Conservation (phyloP, 2,113 vertebrate species). For the Guaruba guarouba region DNA sequence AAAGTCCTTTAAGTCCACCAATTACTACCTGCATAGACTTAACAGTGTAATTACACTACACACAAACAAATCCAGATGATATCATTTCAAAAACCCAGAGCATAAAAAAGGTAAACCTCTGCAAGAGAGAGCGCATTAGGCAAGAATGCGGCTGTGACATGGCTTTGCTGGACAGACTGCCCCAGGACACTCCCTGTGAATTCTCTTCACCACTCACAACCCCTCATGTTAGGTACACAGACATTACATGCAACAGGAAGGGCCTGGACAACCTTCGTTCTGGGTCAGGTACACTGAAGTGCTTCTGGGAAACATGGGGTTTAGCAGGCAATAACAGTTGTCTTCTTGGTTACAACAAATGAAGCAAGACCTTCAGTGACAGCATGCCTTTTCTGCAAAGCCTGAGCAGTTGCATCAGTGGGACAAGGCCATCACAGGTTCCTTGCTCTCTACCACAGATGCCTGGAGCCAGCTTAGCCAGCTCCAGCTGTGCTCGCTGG, state of each 20-base stretch:
- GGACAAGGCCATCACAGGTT: neutral
- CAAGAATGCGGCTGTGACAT: neutral
- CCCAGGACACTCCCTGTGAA: conserved; percentile 18
- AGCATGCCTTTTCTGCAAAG: neutral
- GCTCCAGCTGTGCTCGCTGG: neutral
- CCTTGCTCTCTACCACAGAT: neutral
- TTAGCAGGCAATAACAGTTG: neutral
- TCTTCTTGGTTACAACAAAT: neutral
- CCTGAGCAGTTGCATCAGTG: neutral
- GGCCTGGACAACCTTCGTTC: neutral
- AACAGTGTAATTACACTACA: neutral
- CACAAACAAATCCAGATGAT: neutral
- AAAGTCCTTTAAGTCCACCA: neutral
- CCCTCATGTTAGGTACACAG: neutral
- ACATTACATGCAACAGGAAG: neutral
- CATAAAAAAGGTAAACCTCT: neutral
- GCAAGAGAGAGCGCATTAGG: neutral
- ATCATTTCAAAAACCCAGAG: neutral
- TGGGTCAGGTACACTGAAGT: neutral
- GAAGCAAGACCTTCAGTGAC: neutral
- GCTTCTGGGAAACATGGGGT: neutral
- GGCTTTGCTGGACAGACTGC: neutral
- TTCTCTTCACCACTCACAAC: neutral
- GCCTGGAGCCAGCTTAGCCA: neutral
- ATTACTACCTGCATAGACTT: neutral